phyloP scores from a whole-genome alignment of 2,113 vertebrate species.

The Hemiscyllium ocellatum region DNA sequence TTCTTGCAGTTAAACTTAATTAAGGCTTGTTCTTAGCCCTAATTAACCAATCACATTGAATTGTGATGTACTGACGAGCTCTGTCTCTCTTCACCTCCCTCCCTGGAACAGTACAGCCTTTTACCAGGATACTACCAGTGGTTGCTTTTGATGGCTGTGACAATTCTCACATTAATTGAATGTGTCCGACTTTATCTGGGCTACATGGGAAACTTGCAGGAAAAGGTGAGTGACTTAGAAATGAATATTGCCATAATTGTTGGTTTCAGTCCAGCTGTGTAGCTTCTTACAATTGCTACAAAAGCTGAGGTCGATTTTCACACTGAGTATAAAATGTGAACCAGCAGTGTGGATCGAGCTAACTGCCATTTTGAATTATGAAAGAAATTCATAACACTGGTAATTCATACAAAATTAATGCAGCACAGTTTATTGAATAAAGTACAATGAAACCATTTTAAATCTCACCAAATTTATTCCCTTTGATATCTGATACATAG shows the following conservation, averaged over 20 bases:
- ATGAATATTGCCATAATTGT: not conserved
- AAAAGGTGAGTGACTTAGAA: conserved; percentile 59
- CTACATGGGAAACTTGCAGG: conserved; percentile 71
- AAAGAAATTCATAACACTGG: not conserved
- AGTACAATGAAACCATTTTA: not conserved
- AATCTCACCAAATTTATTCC: not conserved
- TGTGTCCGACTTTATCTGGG: conserved; percentile 66
- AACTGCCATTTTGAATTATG: not conserved
- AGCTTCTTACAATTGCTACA: not conserved
- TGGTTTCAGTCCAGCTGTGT: not conserved
- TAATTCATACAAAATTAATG: not conserved
- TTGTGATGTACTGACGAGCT: not conserved
- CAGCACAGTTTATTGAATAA: not conserved
- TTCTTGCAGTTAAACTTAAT: conserved; percentile 5
- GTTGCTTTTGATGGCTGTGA: conserved; percentile 60
- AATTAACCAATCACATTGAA: not conserved
- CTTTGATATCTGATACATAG: not conserved
- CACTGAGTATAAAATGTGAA: not conserved
- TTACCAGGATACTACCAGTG: conserved; percentile 70
- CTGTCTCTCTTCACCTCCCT: not conserved
- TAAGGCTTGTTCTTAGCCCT: not conserved
- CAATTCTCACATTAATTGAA: conserved; percentile 60
- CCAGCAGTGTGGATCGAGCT: not conserved
- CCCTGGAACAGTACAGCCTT: conserved; percentile 54
- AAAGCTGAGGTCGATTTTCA: not conserved